Conservation (phyloP, 2,113 vertebrate genomes). For the Sylvia atricapilla region DNA sequence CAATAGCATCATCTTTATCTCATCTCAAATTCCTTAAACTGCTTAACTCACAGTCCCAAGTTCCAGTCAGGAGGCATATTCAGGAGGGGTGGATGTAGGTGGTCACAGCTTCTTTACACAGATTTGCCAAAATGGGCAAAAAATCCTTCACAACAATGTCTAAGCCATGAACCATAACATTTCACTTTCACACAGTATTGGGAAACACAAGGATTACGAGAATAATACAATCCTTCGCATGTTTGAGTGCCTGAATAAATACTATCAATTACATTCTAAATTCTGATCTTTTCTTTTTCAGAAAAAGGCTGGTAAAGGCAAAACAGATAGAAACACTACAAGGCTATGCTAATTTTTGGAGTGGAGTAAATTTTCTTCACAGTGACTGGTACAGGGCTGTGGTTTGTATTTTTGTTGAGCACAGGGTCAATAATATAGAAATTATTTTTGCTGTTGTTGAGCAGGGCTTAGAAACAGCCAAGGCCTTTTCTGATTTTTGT, state of each 20-base stretch:
- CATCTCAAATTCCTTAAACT: background rate
- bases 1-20: background rate
- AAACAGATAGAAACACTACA: background rate
- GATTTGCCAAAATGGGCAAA: background rate
- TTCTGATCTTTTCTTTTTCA: background rate
- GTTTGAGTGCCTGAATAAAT: background rate
- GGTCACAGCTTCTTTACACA: background rate
- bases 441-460: background rate
- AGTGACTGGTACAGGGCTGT: background rate
- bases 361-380: background rate
- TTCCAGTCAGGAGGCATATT: background rate
- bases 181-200: background rate
- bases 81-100: background rate
- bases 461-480: background rate
- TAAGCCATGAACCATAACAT: background rate
- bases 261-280: background rate
- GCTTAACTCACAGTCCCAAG: background rate
- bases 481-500: background rate
- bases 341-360: background rate
- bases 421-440: accelerated
- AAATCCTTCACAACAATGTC: background rate
- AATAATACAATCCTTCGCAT: background rate
- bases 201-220: background rate
- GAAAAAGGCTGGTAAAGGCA: background rate
- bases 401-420: background rate